These are phyloP conservation scores for Bubo scandiacus DNA, from an alignment of 2,113 vertebrate species.

Conservation along the genomic window DNA sequence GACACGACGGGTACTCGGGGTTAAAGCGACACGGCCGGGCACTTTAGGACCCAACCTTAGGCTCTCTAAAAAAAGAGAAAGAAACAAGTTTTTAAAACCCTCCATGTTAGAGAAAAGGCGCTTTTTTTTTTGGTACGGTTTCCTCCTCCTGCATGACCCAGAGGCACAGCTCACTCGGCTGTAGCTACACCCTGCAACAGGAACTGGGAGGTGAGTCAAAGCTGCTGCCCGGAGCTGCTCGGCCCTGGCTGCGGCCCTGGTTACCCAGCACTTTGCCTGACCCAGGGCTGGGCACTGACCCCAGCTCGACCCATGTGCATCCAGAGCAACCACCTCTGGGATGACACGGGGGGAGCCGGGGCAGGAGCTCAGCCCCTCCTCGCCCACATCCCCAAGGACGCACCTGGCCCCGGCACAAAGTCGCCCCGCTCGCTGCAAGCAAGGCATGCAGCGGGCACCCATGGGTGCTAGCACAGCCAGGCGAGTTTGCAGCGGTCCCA, in stretches of 20 bases:
- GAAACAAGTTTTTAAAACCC: conserved; percentile 65
- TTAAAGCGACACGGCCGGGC: conserved; percentile 49
- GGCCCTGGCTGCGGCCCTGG: not conserved
- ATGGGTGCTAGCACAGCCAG: not conserved
- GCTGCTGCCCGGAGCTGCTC: not conserved
- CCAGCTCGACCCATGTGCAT: rapidly evolving
- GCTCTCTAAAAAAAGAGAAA: conserved; percentile 73
- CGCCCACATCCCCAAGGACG: rapidly evolving
- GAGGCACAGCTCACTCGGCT: not conserved
- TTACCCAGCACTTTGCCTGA: not conserved
- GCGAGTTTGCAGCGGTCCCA: not conserved
- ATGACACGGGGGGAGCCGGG: not conserved
- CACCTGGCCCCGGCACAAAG: not conserved
- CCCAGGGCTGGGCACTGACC: not conserved
- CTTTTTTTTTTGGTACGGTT: not conserved
- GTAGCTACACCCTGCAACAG: not conserved
- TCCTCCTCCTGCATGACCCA: not conserved
- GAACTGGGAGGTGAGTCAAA: not conserved
- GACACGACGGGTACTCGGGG: not conserved
- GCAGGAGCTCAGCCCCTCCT: not conserved
- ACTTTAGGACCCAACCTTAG: conserved; percentile 62
- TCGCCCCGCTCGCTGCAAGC: rapidly evolving
- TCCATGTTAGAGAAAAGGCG: not conserved
- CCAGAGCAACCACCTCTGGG: not conserved
- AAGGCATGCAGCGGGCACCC: not conserved